A percentile compares a stretch with the other conserved stretches of the same genome.
Conservation (phyloP, 1,140 invertebrate genomes). For the Bradysia coprophila region DNA sequence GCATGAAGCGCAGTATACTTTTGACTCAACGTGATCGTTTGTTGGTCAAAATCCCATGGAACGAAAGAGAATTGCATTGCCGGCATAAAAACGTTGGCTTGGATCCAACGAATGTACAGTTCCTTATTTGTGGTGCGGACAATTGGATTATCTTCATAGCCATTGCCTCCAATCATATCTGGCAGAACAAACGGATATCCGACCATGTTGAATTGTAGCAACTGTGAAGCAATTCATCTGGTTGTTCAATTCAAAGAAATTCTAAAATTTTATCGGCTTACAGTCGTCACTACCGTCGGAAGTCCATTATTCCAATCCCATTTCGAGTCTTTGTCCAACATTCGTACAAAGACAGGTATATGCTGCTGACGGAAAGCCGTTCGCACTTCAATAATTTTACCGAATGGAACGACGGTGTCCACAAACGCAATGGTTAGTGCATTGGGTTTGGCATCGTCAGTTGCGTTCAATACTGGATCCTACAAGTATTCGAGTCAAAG, state of each 20-base stretch:
- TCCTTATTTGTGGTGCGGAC: conserved; percentile 54
- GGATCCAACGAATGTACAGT: conserved; percentile 79
- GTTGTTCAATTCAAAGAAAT: too few species aligned
- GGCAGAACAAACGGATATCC: conserved; percentile 75
- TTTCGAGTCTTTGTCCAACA: conserved; percentile 66
- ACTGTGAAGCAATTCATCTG: too few species aligned
- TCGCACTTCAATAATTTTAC: conserved; percentile 51
- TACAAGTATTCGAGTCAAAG: too few species aligned
- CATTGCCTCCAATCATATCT: conserved; percentile 87
- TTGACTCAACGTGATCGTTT: conserved; percentile 44
- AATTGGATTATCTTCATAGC: conserved; percentile 37
- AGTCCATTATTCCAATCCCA: conserved; percentile 68
- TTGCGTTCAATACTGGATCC: conserved; percentile 27
- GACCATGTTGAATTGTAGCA: conserved; percentile 60
- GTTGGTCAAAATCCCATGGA: conserved; percentile 69
- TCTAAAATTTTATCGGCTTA: too few species aligned
- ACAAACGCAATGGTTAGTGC: conserved; percentile 44
- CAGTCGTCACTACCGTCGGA: conserved; percentile 61
- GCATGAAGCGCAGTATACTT: conserved; percentile 48
- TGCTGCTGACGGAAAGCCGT: conserved; percentile 44
- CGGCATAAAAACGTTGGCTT: conserved; percentile 74
- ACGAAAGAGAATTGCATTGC: conserved; percentile 71
- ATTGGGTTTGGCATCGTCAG: conserved; percentile 31
- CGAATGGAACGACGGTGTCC: conserved; percentile 38
- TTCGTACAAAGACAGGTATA: conserved; percentile 65